Evolutionary conservation across 1,140 invertebrate species (phyloP).

Genomic region (Elysia chlorotica): DNA sequence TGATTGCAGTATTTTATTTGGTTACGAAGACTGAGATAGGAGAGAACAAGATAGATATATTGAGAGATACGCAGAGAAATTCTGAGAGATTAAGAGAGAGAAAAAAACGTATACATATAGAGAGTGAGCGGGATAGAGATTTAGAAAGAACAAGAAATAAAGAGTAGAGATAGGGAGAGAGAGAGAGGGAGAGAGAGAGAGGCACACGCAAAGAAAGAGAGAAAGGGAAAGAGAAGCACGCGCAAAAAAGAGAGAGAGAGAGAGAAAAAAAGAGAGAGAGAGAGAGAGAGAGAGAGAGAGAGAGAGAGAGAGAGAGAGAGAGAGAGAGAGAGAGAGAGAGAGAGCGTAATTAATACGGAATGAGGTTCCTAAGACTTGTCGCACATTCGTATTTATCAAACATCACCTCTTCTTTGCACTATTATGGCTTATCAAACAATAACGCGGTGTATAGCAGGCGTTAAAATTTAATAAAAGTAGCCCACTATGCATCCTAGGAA

Average conservation of each 20-base stretch:
- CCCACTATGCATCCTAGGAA: no score
- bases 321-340: no score
- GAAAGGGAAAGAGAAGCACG: not conserved
- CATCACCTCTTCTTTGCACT: no score
- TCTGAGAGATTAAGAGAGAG: not conserved
- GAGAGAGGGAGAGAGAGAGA: constrained; percentile 10
- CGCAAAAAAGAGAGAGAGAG: not conserved
- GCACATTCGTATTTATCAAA: no score
- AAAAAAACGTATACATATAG: not conserved
- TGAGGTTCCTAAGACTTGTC: no score
- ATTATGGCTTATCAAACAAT: no score
- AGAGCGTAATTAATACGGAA: no score
- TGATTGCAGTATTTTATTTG: no score
- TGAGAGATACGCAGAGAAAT: not conserved
- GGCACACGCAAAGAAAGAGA: constrained; percentile 1
- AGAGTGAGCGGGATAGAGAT: constrained; percentile 5
- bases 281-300: no score
- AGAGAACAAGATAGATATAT: not conserved
- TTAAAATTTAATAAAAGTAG: no score
- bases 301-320: no score
- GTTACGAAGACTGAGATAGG: not conserved
- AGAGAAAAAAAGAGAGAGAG: not conserved
- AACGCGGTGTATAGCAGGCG: no score
- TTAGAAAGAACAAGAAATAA: not conserved
- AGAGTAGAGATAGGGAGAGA: not conserved